Conservation (phyloP, 2,113 vertebrate species). For the Laticauda laticaudata region DNA sequence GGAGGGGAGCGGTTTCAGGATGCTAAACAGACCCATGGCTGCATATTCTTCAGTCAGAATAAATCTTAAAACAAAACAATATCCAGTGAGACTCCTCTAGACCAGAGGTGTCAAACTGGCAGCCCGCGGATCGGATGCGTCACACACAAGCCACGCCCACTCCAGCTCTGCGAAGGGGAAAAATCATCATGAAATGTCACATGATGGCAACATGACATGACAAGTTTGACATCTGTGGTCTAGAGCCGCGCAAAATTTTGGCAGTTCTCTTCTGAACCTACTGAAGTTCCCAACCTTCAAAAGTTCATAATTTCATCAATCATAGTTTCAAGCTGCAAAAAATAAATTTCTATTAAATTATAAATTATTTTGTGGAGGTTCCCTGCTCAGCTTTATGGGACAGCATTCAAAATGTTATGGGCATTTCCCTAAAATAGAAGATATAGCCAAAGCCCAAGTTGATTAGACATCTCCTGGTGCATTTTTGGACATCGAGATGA, state of each 20-base stretch:
- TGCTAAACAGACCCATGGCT: no score
- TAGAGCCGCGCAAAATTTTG: background rate
- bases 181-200: no score
- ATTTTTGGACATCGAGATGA: background rate
- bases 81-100: background rate
- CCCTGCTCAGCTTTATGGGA: background rate
- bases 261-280: background rate
- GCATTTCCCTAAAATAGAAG: background rate
- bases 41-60: background rate
- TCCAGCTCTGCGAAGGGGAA: no score
- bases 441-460: background rate
- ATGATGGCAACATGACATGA: no score
- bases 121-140: no score
- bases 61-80: background rate
- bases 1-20: no score
- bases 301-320: background rate
- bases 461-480: background rate
- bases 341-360: background rate
- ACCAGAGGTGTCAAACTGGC: background rate
- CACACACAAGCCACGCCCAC: no score
- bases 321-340: background rate
- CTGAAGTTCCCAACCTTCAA: no score
- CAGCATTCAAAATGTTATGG: background rate
- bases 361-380: background rate
- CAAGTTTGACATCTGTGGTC: no score